These are phyloP conservation scores for Drosophila meridiana DNA, from an alignment of 2,888 invertebrate species.

Conservation along the genomic window DNA sequence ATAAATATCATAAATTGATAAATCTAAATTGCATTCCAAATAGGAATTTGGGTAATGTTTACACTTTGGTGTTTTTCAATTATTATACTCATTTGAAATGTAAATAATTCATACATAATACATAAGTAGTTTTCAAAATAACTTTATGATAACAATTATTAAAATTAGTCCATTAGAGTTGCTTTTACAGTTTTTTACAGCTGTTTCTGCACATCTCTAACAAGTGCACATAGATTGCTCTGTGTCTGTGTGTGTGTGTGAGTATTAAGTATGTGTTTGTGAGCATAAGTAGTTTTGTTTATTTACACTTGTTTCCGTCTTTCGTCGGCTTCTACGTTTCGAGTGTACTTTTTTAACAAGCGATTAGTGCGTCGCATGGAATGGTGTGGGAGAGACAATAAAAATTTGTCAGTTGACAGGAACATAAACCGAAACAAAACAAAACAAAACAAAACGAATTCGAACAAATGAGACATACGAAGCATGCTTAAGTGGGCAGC, in stretches of 20 bases:
- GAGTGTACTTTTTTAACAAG: constrained; percentile 66
- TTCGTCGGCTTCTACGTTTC: constrained; percentile 25
- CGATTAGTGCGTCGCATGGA: constrained; percentile 59
- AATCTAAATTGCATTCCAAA: neutral
- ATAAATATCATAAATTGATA: neutral
- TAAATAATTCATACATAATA: too few species aligned
- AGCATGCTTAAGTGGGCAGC: constrained; percentile 57
- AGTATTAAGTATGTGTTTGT: constrained; percentile 4
- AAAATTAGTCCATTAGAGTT: too few species aligned
- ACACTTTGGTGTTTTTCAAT: too few species aligned
- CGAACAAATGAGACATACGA: constrained; percentile 62
- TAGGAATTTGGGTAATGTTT: too few species aligned
- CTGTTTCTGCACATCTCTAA: constrained; percentile 33
- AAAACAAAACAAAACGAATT: constrained; percentile 64
- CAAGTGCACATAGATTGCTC: constrained; percentile 27
- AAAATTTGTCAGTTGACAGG: constrained; percentile 75
- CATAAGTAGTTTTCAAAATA: too few species aligned
- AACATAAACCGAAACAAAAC: neutral
- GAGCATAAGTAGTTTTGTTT: constrained; percentile 59
- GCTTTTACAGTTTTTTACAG: too few species aligned
- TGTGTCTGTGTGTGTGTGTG: neutral
- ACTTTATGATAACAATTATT: too few species aligned
- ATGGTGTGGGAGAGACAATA: constrained; percentile 55
- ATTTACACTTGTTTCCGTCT: constrained; percentile 59
- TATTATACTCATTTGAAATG: too few species aligned